Percentiles rank a stretch among this genome's conserved stretches.
Evolutionary conservation across 2,113 vertebrate species (phyloP).

Genomic region (Phylloscopus trochilus): DNA sequence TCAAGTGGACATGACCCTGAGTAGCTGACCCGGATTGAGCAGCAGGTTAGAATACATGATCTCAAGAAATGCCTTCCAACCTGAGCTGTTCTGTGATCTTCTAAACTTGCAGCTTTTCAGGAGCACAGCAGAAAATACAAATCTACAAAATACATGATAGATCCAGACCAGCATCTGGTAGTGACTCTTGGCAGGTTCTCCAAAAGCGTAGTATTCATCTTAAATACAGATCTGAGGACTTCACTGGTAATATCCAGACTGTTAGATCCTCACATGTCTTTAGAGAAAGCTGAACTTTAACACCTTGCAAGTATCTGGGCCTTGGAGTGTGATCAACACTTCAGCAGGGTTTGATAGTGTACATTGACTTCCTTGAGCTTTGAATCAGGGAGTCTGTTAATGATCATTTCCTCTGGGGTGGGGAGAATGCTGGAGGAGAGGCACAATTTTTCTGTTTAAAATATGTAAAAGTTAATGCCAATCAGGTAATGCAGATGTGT

Average conservation of each 20-base stretch:
- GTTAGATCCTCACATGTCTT: neutral
- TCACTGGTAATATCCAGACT: neutral
- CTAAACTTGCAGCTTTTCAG: neutral
- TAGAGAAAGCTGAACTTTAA: neutral
- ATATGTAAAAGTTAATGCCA: neutral
- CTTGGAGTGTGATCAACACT: neutral
- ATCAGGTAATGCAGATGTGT: neutral
- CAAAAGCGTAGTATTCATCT: neutral
- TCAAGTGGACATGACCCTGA: neutral
- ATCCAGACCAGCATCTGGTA: neutral
- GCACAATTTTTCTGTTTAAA: conserved; percentile 4
- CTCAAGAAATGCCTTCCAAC: neutral
- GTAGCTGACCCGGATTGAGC: neutral
- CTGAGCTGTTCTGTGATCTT: neutral
- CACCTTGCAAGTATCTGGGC: neutral
- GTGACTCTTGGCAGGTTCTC: neutral
- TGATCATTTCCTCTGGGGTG: neutral
- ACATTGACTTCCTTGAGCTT: neutral
- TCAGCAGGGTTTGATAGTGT: neutral
- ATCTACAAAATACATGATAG: neutral
- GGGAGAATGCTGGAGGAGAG: neutral
- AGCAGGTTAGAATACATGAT: neutral
- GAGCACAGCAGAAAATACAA: neutral
- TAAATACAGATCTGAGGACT: neutral
- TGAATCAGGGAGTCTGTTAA: neutral